Base-by-base conservation (phyloP, 2,113 vertebrate species). In the Scatophagus argus region DNA sequence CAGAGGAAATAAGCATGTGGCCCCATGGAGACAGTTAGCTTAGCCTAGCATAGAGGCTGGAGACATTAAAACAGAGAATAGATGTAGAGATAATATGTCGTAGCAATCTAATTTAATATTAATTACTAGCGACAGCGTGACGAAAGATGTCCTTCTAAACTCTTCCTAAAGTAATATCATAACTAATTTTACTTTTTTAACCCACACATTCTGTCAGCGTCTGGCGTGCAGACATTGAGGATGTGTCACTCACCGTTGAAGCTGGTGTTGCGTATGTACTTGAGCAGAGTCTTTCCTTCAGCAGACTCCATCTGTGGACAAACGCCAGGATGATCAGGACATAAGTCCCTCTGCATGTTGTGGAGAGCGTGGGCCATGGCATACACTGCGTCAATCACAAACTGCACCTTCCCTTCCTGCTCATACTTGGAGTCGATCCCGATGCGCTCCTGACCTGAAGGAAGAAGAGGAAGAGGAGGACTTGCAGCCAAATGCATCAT, bases 391-490 rank as follows among this genome's bases (percentile, higher is more conserved):
- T 94, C 93, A 62, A 94, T 94, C 85, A 94, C 93, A 83, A 93
- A 94, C 86, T 94, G 93, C 74, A 94, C 93, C 83, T 94, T 94
- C 65, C 92, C 93, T 23, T 94, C 93, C 87, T 94, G 93, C 83
- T 94, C 91, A 12, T 92, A 94, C 83, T 87, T 92, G 64, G 93
- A 94, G 85, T 94, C 90, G 4, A 82, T 92, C 43, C 93, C 92
- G 16, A 94, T 94, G 76, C 93, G 92, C 80, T 94, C 93, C 82
- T 94, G 89, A 81, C 93, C 93, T 94, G 85, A 59, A 63, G 58
- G 63, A 56, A 63, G 34, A 61, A 38, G 66, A 39, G 0, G 14
- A 77, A 44, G 36, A 67, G 1, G 44, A 63, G 32, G 29, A 75
- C 55, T 68, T 75, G 59, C 21, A 78, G 69, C 60, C 55, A 46